A percentile compares a stretch with the other conserved stretches of the same genome.
phyloP scores from a whole-genome alignment of 2,888 invertebrate genomes.

The Scelioninae gen. 1 region DNA sequence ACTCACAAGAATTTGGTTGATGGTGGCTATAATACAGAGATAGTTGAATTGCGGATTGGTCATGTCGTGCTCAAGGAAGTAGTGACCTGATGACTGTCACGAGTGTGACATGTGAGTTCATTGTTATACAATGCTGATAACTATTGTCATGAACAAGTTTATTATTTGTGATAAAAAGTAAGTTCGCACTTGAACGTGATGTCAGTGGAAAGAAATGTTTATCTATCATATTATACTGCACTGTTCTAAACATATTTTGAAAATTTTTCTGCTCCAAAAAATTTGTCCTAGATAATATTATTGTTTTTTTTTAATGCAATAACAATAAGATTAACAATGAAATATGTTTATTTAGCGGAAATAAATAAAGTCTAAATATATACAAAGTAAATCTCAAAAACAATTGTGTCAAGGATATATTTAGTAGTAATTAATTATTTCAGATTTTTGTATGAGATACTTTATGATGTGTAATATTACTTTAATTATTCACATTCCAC shows the following conservation, averaged over 20 bases:
- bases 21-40: not conserved
- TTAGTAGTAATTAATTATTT: not conserved
- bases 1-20: constrained; percentile 39
- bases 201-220: constrained; percentile 2
- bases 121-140: constrained; percentile 48
- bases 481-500: constrained; percentile 6
- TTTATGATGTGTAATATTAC: not conserved
- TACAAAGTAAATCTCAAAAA: too few relatives aligned
- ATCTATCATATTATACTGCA: too few relatives aligned
- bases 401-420: not conserved
- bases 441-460: not conserved
- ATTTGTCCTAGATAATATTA: too few relatives aligned
- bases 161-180: constrained; percentile 26
- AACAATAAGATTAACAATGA: too few relatives aligned
- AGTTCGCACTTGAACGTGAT: not conserved
- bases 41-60: constrained; percentile 17
- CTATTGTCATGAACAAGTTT: constrained; percentile 4
- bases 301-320: too few relatives aligned
- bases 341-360: too few relatives aligned
- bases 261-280: too few relatives aligned
- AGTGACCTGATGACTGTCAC: constrained; percentile 16
- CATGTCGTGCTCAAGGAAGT: constrained; percentile 31
- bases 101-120: not conserved
- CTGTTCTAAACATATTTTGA: too few relatives aligned
- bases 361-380: too few relatives aligned